A percentile compares a stretch with the other conserved stretches of the same genome.
phyloP scores from a whole-genome alignment of 53 echinoderm and acorn worm genomes.

The Stichopus horrens region DNA sequence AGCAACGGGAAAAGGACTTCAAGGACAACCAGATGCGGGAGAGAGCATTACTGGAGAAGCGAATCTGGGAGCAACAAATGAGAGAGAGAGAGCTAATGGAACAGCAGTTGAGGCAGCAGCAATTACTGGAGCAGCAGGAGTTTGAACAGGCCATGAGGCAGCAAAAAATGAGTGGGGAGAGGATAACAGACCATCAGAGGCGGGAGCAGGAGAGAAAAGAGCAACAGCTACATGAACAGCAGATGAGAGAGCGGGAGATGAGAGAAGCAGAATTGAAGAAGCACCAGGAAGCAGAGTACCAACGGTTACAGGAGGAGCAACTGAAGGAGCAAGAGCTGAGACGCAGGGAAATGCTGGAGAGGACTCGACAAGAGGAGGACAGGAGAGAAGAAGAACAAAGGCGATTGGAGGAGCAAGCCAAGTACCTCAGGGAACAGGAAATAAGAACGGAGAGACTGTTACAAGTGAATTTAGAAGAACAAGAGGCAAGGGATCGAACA shows the following conservation, averaged over 20 bases:
- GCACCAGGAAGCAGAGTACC: slow-evolving; percentile 3
- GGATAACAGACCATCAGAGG: slow-evolving; percentile 4
- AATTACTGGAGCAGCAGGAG: slow-evolving; percentile 14
- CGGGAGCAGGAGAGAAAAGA: slow-evolving; percentile 20
- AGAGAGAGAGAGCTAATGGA: slow-evolving; percentile 27
- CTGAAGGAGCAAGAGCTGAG: slow-evolving; percentile 27
- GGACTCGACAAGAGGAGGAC: background rate
- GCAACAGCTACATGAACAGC: background rate
- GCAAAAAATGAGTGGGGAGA: background rate
- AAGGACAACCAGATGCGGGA: slow-evolving; percentile 29
- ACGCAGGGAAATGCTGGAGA: slow-evolving; percentile 14
- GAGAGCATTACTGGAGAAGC: slow-evolving; percentile 18
- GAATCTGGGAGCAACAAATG: slow-evolving; percentile 36
- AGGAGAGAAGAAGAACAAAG: slow-evolving; percentile 14
- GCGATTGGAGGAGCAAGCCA: background rate
- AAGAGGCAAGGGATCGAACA: slow-evolving; percentile 6
- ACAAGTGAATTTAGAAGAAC: slow-evolving; percentile 13
- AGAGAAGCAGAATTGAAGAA: background rate
- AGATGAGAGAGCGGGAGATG: slow-evolving; percentile 2
- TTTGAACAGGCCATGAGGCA: background rate
- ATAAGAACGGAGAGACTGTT: slow-evolving; percentile 6
- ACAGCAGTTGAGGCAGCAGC: slow-evolving; percentile 30
- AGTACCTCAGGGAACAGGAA: slow-evolving; percentile 4
- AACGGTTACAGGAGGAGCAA: background rate
- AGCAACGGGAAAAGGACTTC: slow-evolving; percentile 38